Base-by-base conservation (phyloP, 2,797 vertebrate species). In the Dendrocincla tyrannina region DNA sequence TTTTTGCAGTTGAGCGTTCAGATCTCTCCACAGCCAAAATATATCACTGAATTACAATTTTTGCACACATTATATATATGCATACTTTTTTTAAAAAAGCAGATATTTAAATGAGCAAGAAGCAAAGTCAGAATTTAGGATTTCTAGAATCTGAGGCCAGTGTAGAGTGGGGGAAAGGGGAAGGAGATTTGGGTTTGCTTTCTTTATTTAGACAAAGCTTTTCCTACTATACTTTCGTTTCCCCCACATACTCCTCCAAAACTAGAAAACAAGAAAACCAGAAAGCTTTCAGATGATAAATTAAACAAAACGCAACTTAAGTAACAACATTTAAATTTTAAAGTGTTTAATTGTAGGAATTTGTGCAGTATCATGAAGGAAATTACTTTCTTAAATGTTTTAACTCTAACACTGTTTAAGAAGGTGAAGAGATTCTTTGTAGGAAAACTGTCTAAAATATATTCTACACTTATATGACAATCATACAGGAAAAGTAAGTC, bases 1-100 rank as follows among this genome's bases (percentile, higher is more conserved):
- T 84, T 80, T 88, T 92, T 94, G 76, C 55, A 89, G 66, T 88
- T 96, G 63, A 96, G 50, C 73, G 73, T 86, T 94, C 59, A 49
- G 16, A 73, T 89, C 20, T 83, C 60, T 72, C 63, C 55, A 82
- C 10, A 87, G 76, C 55, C 59, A 59, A 93, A 88, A 81, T 49
- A 68, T 11, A 91, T 19, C 32, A 87, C 37, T 44, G 49, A 67
- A 81, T 63, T 73, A 88, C 5, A 62, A 47, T 55, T 88, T 82
- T 85, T 85, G 49, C 78, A 89, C 33, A 44, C 0, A 0, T 78
- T 64, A n/a, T 32, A 39, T 58, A 55, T 8, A 46, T 1, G 49
- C 23, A 11, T 55, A 83, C 4, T 4, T 24, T 46, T 8, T 1
- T 20, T 22, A 12, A 3, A 52, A 20, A 27, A 42, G 11, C 9